Conservation (phyloP, 2,797 vertebrate genomes). For the Simalia tracyae region DNA sequence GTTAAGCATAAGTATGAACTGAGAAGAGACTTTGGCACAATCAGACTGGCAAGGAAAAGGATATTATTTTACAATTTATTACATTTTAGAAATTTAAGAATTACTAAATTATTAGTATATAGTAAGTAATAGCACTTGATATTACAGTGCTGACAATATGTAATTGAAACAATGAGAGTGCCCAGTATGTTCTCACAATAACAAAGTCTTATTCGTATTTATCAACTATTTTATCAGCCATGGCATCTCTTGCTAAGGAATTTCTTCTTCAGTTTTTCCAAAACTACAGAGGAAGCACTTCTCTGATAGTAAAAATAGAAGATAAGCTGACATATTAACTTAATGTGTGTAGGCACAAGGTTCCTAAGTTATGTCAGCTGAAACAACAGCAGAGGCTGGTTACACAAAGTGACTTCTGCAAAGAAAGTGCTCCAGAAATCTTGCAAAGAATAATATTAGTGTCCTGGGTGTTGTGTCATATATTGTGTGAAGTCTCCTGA, state of each 20-base stretch:
- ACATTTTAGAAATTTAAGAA: neutral
- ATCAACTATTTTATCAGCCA: neutral
- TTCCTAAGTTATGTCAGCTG: neutral
- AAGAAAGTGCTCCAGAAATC: neutral
- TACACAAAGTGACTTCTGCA: neutral
- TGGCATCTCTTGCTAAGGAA: neutral
- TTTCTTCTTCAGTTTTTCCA: neutral
- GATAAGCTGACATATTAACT: neutral
- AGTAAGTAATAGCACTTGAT: neutral
- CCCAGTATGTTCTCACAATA: neutral
- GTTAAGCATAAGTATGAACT: neutral
- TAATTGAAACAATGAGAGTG: neutral
- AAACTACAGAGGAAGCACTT: neutral
- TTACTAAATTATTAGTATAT: neutral
- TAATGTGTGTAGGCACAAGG: neutral
- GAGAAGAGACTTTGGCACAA: neutral
- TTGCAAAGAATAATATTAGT: neutral
- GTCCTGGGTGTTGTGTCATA: neutral
- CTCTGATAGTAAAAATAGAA: neutral
- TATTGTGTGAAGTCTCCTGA: slow-evolving; percentile 1
- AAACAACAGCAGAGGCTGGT: neutral
- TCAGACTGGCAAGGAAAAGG: neutral
- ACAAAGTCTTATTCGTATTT: neutral
- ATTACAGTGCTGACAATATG: neutral
- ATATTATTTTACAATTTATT: neutral